Evolutionary conservation across 1,140 invertebrate species (phyloP), one percentile per base, ranked within the genome.

Genomic region (Danaus plexippus): DNA sequence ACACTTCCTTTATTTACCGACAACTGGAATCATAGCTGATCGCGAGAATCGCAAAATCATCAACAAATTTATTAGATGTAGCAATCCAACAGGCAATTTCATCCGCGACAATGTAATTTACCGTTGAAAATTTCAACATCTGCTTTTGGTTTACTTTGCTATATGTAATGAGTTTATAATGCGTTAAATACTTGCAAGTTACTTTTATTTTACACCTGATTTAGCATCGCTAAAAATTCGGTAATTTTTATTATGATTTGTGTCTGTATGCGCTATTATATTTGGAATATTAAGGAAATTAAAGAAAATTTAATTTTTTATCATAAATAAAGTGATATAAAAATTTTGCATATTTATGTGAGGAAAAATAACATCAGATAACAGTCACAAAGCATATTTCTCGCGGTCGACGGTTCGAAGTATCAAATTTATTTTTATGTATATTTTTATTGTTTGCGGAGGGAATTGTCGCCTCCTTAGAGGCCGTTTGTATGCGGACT

Each of bases 391-490:
- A 71, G 69, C 74, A 74, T 76, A 79, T 77, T 75, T 61, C 64
- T 71, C 75, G 70, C 70, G 69, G 71, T 66, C 68, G 69, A 61
- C 71, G 61, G 70, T 69, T 67, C 63, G 57, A 72, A 80, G 76
- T 77, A 82, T 76, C 76, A 80, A 80, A 85, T 85, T 80, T 85
- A 85, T 82, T 82, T 82, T 85, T 83, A 85, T 83, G 75, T 82
- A 80, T 77, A 83, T 78, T 81, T 83, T 83, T 85, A 85, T 85
- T 81, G 77, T 83, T 79, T 80, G 80, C 71, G 73, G 78, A 74
- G 69, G 75, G 77, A 74, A 83, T 81, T 85, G 78, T 83, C 77
- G 75, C 76, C 76, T 85, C 78, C 80, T 80, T 80, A 77, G 77
- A 73, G 74, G 72, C 77, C 75, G 77, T 83, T 83, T 83, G 81